Evolutionary conservation across 2,113 vertebrate species (phyloP), one percentile per base, ranked within the genome.

Genomic region (Taxidea taxus): DNA sequence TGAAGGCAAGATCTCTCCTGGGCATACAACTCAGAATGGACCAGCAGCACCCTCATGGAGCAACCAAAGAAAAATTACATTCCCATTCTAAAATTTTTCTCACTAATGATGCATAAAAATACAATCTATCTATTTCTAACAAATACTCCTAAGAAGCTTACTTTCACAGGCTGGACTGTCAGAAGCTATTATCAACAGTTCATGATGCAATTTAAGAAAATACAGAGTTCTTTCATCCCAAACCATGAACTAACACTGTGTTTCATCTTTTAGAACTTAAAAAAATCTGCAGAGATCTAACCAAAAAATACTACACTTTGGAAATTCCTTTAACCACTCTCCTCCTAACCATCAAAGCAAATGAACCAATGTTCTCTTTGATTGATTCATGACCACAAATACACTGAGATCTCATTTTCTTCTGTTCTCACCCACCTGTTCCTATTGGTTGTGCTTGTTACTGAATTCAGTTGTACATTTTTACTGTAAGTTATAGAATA

Each of bases 401-500:
- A 92, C 5, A 96, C 13, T 42, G 37, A 94, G 37, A 60, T 39
- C n/a, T 91, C 39, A 75, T 21, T 7, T 62, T 94, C n/a, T 31
- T 87, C 66, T 92, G 4, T 25, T 66, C 18, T 94, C 49, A 89
- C 20, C 25, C 68, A 89, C 34, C 62, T 77, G 16, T 80, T 78
- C 42, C 86, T 47, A 39, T 44, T 68, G 85, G n/a, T 27, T 91
- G 68, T 74, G 51, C 29, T 58, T 92, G n/a, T 83, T 90, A 54
- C 4, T 78, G 7, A 94, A 91, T 56, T 86, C 6, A 62, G 25
- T 31, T 87, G 27, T 58, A 60, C 7, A 66, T 80, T 95, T 93
- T 90, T 83, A 68, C n/a, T 94, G 75, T 77, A 90, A 94, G 81
- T 93, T 95, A 89, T 11, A 85, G 37, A 96, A 81, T 60, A 87